These are phyloP conservation scores for Pelodiscus sinensis DNA, from an alignment of 2,113 vertebrate species.

Conservation along the genomic window DNA sequence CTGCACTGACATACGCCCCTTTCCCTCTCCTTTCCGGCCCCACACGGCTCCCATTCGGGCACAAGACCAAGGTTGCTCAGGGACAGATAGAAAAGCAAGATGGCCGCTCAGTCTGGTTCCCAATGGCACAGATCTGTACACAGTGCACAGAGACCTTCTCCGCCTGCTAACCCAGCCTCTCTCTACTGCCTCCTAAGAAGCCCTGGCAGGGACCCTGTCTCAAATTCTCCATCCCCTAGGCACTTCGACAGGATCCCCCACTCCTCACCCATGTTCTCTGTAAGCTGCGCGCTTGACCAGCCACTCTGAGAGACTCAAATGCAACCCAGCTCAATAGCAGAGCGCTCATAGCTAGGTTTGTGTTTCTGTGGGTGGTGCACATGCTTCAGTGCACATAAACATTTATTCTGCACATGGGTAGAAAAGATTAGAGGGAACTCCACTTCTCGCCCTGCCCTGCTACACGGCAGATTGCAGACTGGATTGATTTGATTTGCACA, in stretches of 20 bases:
- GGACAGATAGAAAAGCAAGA: neutral
- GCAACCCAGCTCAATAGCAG: no score
- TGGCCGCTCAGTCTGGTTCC: neutral
- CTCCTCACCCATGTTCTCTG: rapidly evolving
- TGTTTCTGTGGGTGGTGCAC: no score
- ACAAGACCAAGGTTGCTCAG: neutral
- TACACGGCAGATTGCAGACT: neutral
- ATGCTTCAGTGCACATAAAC: no score
- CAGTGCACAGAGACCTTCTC: neutral
- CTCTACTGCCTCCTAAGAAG: neutral
- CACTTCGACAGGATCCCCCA: neutral
- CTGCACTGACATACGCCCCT: neutral
- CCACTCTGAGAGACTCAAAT: no score
- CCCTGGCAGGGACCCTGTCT: neutral
- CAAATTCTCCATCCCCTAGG: neutral
- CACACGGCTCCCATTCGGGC: neutral
- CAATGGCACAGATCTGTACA: neutral
- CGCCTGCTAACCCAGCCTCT: neutral
- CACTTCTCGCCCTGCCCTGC: rapidly evolving
- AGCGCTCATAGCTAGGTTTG: no score
- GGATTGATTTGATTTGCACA: neutral
- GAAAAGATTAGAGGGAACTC: no score
- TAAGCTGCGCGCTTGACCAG: no score
- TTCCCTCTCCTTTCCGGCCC: neutral
- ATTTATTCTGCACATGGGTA: no score